Conservation (phyloP, 2,888 invertebrate species). For the Aspidapion aeneum region DNA sequence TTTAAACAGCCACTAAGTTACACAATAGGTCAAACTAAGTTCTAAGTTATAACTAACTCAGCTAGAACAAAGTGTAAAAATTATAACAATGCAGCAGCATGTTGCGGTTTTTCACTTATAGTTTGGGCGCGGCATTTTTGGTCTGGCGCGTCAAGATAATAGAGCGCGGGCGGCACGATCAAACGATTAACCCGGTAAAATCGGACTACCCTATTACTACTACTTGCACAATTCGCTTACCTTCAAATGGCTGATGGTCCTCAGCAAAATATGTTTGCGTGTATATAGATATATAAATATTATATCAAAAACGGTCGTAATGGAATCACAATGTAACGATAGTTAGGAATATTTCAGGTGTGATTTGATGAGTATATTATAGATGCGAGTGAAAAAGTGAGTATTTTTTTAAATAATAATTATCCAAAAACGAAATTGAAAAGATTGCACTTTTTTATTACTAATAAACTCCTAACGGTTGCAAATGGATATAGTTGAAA, state of each 20-base stretch:
- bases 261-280: slow-evolving; percentile 19
- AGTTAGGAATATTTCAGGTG: slow-evolving; percentile 21
- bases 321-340: slow-evolving; percentile 23
- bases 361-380: slow-evolving; percentile 35
- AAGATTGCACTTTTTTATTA: slow-evolving; percentile 45
- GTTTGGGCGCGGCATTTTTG: no score
- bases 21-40: no score
- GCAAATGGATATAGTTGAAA: slow-evolving; percentile 46
- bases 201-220: no score
- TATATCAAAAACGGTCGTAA: slow-evolving; percentile 25
- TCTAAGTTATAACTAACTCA: no score
- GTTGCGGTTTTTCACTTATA: no score
- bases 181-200: no score
- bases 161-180: no score
- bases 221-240: slow-evolving; percentile 5
- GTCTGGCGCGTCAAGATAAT: no score
- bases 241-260: not conserved
- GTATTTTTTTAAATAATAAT: slow-evolving; percentile 34
- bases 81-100: no score
- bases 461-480: slow-evolving; percentile 42
- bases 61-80: no score
- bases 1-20: no score
- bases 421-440: slow-evolving; percentile 33
- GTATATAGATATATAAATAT: slow-evolving; percentile 19
- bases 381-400: slow-evolving; percentile 35